phyloP scores from a whole-genome alignment of 2,797 vertebrate species.

The Gadopsis marmoratus region DNA sequence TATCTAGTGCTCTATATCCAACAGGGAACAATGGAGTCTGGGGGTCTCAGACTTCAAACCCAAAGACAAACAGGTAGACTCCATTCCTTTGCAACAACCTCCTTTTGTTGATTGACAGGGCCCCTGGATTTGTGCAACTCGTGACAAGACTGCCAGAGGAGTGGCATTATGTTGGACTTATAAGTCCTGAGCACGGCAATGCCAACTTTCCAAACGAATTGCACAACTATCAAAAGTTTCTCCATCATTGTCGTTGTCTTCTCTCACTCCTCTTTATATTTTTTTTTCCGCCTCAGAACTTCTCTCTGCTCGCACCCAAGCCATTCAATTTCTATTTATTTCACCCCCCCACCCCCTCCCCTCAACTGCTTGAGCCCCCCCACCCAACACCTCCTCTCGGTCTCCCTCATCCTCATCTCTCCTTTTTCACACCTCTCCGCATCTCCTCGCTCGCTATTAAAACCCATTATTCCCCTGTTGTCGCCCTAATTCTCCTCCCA shows the following conservation, averaged over 20 bases:
- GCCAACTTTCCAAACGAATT: slow-evolving; percentile 86
- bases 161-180: slow-evolving; percentile 79
- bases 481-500: slow-evolving; percentile 72
- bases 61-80: slow-evolving; percentile 74
- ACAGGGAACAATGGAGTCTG: slow-evolving; percentile 50
- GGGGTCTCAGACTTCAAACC: slow-evolving; percentile 41
- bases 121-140: slow-evolving; percentile 73
- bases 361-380: slow-evolving; percentile 53
- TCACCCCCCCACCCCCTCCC: slow-evolving; percentile 48
- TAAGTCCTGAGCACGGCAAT: slow-evolving; percentile 68
- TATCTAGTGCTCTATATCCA: slow-evolving; percentile 40
- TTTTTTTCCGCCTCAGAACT: slow-evolving; percentile 87
- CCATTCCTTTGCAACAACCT: slow-evolving; percentile 72
- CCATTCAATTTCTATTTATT: slow-evolving; percentile 89
- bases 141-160: slow-evolving; percentile 80
- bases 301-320: slow-evolving; percentile 82
- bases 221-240: slow-evolving; percentile 88
- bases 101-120: slow-evolving; percentile 79
- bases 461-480: slow-evolving; percentile 75
- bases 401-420: slow-evolving; percentile 68
- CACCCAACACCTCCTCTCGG: slow-evolving; percentile 38
- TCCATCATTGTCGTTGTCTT: slow-evolving; percentile 85
- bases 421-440: slow-evolving; percentile 79
- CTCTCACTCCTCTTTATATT: slow-evolving; percentile 80
- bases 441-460: slow-evolving; percentile 78